Conservation (phyloP, 2,113 vertebrate species). For the Cervus canadensis region DNA sequence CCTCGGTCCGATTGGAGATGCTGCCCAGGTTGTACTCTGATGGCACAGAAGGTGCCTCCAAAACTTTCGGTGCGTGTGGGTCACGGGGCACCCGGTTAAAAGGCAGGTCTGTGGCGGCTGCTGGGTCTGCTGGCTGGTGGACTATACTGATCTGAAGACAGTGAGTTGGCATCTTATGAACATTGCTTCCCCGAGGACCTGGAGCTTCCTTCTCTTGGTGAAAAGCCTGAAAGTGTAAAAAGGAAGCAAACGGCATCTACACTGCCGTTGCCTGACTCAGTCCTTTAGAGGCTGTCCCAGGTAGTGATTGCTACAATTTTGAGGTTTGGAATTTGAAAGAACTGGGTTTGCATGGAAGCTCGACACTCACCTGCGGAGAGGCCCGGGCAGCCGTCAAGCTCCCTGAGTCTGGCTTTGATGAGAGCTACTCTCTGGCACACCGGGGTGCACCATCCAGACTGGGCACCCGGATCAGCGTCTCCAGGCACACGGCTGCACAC, state of each 20-base stretch:
- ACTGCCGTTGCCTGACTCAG: background rate
- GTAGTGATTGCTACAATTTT: accelerated
- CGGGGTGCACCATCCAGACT: accelerated
- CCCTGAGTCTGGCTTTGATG: background rate
- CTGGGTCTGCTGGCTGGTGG: background rate
- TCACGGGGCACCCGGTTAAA: accelerated
- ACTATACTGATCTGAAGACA: accelerated
- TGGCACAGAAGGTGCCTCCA: accelerated
- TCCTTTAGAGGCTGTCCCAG: background rate
- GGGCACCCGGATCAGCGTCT: background rate
- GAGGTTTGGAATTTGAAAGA: background rate
- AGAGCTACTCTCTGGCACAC: accelerated
- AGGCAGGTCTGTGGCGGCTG: background rate
- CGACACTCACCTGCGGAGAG: background rate
- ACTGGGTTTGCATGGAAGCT: background rate
- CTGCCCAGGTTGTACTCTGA: accelerated
- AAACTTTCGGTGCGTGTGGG: accelerated
- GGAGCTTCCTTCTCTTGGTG: background rate
- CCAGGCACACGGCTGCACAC: background rate
- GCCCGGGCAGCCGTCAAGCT: too few species aligned
- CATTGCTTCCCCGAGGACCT: background rate
- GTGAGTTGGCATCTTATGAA: background rate
- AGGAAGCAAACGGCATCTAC: background rate
- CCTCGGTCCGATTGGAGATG: accelerated
- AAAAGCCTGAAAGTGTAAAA: background rate